Percentiles rank a stretch among this genome's conserved stretches.
Conservation (phyloP, 2,888 invertebrate genomes). For the Ceramica pisi region DNA sequence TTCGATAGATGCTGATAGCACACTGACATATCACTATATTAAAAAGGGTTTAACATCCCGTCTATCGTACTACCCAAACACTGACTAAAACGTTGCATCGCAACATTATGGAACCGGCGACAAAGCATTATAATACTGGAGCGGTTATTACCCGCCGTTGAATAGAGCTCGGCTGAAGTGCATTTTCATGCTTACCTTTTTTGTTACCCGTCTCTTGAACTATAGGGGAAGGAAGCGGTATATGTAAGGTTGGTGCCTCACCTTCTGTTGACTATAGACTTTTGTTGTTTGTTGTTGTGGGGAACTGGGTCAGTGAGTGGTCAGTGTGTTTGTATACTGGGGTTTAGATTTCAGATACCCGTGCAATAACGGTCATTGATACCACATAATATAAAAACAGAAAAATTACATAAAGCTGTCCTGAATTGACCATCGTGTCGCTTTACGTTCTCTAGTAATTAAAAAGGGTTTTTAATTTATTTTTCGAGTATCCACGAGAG, state of each 20-base stretch:
- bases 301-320: constrained; percentile 8
- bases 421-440: no score
- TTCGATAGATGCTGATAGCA: no score
- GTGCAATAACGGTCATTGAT: no score
- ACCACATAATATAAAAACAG: no score
- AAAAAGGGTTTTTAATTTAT: no score
- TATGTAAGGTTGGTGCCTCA: constrained; percentile 6
- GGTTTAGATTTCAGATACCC: no score
- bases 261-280: constrained; percentile 15
- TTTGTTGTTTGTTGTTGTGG: constrained; percentile 19
- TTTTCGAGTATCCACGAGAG: no score
- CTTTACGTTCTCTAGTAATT: no score
- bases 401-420: no score
- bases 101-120: constrained; percentile 11
- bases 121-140: constrained; percentile 42
- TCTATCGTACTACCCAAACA: neutral
- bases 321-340: constrained; percentile 5
- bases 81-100: neutral
- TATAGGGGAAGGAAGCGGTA: constrained; percentile 20
- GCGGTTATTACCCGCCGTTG: constrained; percentile 39
- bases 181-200: constrained; percentile 50
- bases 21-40: neutral
- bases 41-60: neutral
- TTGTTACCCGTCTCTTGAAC: constrained; percentile 20
- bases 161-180: constrained; percentile 40